Evolutionary conservation across 2,797 vertebrate species (phyloP).

Genomic region (Artibeus jamaicensis): DNA sequence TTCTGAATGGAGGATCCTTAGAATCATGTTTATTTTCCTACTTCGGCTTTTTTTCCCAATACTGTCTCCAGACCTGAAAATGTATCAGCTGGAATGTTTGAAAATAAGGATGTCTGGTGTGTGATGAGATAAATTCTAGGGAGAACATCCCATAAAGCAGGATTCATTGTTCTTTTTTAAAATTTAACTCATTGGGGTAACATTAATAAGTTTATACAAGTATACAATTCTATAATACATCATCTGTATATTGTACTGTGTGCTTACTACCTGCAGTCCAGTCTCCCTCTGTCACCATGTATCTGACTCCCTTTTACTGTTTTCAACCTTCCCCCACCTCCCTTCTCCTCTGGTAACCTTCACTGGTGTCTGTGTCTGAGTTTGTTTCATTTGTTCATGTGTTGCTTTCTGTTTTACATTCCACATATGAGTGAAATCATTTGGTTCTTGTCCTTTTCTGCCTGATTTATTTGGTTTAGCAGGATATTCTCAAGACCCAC

Average conservation of each 20-base stretch:
- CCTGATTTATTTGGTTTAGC: neutral
- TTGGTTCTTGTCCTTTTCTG: neutral
- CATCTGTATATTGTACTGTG: neutral
- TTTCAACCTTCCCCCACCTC: neutral
- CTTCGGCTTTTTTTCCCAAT: neutral
- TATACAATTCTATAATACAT: neutral
- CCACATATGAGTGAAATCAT: neutral
- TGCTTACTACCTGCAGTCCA: neutral
- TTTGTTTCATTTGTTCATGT: neutral
- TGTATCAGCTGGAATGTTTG: neutral
- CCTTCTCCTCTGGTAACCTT: neutral
- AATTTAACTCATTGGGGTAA: neutral
- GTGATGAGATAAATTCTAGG: neutral
- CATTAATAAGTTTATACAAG: neutral
- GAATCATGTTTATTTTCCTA: conserved; percentile 1
- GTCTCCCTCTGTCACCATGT: neutral
- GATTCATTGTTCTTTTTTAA: neutral
- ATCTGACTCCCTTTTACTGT: neutral
- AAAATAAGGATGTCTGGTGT: neutral
- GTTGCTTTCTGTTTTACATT: neutral
- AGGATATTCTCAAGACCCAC: neutral
- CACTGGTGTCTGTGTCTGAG: neutral
- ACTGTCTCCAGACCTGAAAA: neutral
- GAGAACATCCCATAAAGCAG: neutral
- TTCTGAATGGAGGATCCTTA: neutral